Evolutionary conservation across 2,888 invertebrate species (phyloP), one percentile per base, ranked within the genome.

Genomic region (Drosophila silvestris): DNA sequence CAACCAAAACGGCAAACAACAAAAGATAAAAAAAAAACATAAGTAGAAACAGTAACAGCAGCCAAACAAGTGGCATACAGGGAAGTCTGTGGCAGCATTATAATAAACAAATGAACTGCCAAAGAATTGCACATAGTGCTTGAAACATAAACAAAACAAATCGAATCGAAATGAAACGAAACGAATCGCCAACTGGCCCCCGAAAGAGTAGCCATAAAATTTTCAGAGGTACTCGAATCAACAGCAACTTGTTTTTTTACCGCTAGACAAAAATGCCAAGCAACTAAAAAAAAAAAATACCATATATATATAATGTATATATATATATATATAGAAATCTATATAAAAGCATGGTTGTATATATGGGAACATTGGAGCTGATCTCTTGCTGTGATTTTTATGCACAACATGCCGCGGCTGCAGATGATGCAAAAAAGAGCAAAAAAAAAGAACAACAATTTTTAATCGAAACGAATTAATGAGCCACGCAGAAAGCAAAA

Each of bases 391-490:
- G 91, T 81, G 91, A 90, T 86, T 91, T 91, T 91, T 89, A 91
- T 91, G 85, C 86, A 86, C 82, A 81, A 78, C 80, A 82, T 81
- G 87, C 75, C 70, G 81, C 81, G 74, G 79, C 82, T 75, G 85
- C 83, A 77, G 73, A 85, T 79, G 90, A 82, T 79, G 75, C 70
- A 73, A 78, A 64, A 73, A 74, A 26, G 22, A n/a, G 19, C 7
- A 56, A 60, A 67, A 73, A 62, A 56, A 64, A 54, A 60, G 57
- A 78, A 79, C 76, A 72, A 74, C 70, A 80, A 79, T 83, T 88
- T 85, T 85, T 90, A 91, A 90, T 86, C 84, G 87, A 84, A 91
- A 81, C 85, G 85, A 90, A 89, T 90, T 90, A 87, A 90, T 89
- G 85, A 89, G 90, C 83, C 71, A 74, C 72, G 83, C 83, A 67